A percentile compares a stretch with the other conserved stretches of the same genome.
Evolutionary conservation across 2,113 vertebrate genomes (phyloP).

Genomic region (Haliaeetus leucogaster): DNA sequence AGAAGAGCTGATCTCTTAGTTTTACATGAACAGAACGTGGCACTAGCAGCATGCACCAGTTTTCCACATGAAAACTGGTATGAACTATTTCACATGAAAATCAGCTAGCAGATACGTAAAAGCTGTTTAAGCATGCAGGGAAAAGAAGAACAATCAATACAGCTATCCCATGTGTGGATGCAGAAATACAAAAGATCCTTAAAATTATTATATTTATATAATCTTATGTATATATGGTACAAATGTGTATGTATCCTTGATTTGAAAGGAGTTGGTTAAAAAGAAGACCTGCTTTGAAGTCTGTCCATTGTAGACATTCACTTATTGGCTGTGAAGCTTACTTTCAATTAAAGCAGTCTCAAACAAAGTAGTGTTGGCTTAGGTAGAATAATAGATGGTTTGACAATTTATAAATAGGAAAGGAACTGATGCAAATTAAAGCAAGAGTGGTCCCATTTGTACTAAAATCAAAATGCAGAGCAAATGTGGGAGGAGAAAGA

Average conservation of each 20-base stretch:
- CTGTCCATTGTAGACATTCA: background rate
- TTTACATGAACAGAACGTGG: background rate
- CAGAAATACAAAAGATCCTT: background rate
- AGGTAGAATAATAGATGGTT: background rate
- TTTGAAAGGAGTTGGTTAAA: background rate
- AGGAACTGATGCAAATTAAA: constrained; percentile 4
- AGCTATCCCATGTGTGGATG: background rate
- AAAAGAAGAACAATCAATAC: background rate
- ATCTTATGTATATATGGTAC: background rate
- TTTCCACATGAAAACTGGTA: background rate
- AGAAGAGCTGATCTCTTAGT: background rate
- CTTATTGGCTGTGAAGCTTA: background rate
- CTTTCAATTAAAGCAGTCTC: background rate
- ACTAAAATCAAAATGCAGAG: constrained; percentile 1
- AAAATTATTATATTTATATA: background rate
- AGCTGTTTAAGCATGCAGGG: background rate
- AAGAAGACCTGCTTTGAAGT: background rate
- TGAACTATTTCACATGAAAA: background rate
- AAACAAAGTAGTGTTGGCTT: background rate
- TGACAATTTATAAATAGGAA: constrained; percentile 1
- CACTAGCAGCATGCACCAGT: background rate
- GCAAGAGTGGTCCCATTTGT: background rate
- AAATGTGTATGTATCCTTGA: background rate
- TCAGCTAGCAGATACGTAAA: background rate
- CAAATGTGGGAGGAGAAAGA: background rate